Base-by-base conservation (phyloP, 2,888 invertebrate genomes). In the Drosophila greeni region DNA sequence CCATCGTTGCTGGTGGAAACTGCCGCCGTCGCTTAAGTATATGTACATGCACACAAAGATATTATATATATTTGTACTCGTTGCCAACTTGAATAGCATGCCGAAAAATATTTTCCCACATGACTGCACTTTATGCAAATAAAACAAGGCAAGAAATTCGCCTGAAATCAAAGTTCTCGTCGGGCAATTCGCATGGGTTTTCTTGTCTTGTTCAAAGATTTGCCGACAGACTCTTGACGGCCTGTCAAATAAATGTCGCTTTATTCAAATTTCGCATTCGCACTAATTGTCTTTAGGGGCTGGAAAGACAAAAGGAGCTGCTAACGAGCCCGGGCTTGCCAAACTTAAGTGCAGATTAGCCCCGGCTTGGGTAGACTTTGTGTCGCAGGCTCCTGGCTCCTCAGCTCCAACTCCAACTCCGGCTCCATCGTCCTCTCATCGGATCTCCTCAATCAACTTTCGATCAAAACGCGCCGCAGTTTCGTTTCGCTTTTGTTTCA, bases 241-340 rank as follows among this genome's bases (percentile, higher is more conserved):
- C 59, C 72, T 79, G 86, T 86, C 85, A 86, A 86, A 86, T 84
- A 84, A 85, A 84, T 82, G 85, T 85, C 86, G 86, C 85, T 85
- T 84, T 86, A 85, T 86, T 85, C 86, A 82, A 79, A 85, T 85
- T 85, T 85, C 85, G 70, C 74, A 70, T 79, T 73, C 83, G 80
- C 78, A 79, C 79, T 85, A 85, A 84, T 84, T 84, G 84, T 84
- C 84, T 75, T 36, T 37, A 65, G 59, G 33, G 31, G 11, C 29
- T 47, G 36, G 45, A 77, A 81, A 80, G 81, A 79, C 83, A 79
- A 82, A 82, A 66, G 71, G 66, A 51, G 55, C 67, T 51, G 74
- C 83, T 77, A 81, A 76, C 75, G 68, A 78, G 76, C 66, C 49
- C 20, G 47, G 51, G 2, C 37, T 62, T 49, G 59, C 52, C 51